Conservation (phyloP, 2,888 invertebrate species). For the Pristionchus arcanus region DNA sequence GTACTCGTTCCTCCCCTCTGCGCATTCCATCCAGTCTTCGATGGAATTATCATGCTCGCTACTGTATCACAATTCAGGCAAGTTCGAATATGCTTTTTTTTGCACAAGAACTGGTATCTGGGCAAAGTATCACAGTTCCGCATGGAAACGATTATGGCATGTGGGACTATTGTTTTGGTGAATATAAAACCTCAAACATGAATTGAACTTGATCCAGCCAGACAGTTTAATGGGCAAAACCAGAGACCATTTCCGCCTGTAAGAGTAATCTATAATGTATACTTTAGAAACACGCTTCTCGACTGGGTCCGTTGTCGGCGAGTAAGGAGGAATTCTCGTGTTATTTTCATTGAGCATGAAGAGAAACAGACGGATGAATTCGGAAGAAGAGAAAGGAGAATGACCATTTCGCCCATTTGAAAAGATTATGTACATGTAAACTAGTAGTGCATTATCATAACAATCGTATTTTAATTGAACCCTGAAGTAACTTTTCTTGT, state of each 20-base stretch:
- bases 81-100: no score
- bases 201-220: no score
- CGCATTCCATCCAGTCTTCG: background rate
- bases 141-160: no score
- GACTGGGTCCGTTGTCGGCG: background rate
- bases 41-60: conserved; percentile 6
- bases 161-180: no score
- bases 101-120: no score
- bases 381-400: background rate
- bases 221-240: background rate
- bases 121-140: no score
- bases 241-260: background rate
- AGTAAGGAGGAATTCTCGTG: background rate
- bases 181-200: no score
- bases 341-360: background rate
- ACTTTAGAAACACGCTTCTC: background rate
- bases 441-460: no score
- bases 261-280: background rate
- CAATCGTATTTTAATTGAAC: no score
- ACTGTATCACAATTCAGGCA: background rate
- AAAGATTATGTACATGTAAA: no score
- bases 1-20: conserved; percentile 3
- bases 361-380: background rate
- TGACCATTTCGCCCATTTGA: background rate
- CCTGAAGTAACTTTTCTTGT: no score